Percentiles rank a stretch among this genome's conserved stretches.
These are phyloP conservation scores for Drosophila rellima DNA, from an alignment of 2,888 invertebrate genomes.

Conservation along the genomic window DNA sequence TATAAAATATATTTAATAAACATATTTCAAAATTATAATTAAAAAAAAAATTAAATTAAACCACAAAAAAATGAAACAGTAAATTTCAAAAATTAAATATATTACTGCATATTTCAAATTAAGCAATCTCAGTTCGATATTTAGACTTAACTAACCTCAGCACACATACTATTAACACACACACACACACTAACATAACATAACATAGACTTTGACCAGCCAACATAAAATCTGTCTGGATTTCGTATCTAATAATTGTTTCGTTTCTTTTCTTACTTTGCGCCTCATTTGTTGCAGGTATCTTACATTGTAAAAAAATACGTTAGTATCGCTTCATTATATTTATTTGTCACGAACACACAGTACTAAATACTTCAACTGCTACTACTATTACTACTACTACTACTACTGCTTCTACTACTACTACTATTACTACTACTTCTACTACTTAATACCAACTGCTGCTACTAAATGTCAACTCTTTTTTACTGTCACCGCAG, in stretches of 20 bases:
- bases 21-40: too few species aligned
- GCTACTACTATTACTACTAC: constrained; percentile 19
- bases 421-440: constrained; percentile 28
- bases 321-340: constrained; percentile 83
- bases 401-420: constrained; percentile 12
- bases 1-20: not conserved
- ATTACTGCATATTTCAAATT: too few species aligned
- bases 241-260: constrained; percentile 75
- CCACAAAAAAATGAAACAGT: too few species aligned
- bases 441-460: constrained; percentile 30
- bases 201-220: constrained; percentile 39
- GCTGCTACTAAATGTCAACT: constrained; percentile 42
- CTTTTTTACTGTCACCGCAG: constrained; percentile 38
- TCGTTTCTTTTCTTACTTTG: constrained; percentile 80
- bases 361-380: constrained; percentile 23
- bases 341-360: constrained; percentile 57
- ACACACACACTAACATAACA: constrained; percentile 1
- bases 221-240: constrained; percentile 63
- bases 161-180: constrained; percentile 4
- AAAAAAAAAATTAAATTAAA: too few species aligned
- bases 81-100: too few species aligned
- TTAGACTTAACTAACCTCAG: not conserved
- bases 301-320: constrained; percentile 84
- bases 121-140: not conserved
- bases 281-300: constrained; percentile 82